phyloP scores from a whole-genome alignment of 2,888 invertebrate species.

The Hanleya hanleyi region DNA sequence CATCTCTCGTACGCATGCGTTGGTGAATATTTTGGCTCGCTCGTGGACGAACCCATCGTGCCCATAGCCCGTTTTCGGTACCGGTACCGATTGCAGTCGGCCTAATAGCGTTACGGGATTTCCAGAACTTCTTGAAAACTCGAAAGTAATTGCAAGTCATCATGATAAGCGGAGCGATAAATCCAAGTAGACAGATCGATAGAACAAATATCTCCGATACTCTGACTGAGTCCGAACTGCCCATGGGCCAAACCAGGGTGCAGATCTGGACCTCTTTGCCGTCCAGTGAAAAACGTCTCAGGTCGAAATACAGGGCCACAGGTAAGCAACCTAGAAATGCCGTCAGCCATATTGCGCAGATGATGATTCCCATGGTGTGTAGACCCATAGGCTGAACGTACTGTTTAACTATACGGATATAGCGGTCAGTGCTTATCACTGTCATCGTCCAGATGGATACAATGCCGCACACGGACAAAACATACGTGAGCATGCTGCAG shows the following conservation, averaged over 20 bases:
- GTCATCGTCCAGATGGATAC: too few species aligned
- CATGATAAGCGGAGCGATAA: conserved; percentile 43
- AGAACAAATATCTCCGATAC: conserved; percentile 39
- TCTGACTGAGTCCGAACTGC: conserved; percentile 23
- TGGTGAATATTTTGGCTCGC: too few species aligned
- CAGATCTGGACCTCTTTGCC: conserved; percentile 42
- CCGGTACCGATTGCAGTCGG: background rate
- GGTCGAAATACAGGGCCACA: conserved; percentile 47
- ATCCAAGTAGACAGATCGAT: conserved; percentile 34
- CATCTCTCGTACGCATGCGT: conserved; percentile 24
- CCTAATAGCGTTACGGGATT: conserved; percentile 32
- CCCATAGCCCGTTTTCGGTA: background rate
- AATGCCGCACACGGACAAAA: too few species aligned
- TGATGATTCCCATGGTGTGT: conserved; percentile 37
- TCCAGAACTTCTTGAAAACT: conserved; percentile 47
- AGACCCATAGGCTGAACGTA: too few species aligned
- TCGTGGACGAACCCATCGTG: background rate
- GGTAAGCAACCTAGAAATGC: conserved; percentile 42
- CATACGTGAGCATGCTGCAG: too few species aligned
- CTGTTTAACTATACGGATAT: too few species aligned
- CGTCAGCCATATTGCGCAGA: conserved; percentile 43
- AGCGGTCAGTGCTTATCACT: too few species aligned
- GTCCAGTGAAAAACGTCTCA: conserved; percentile 38
- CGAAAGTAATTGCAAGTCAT: conserved; percentile 46
- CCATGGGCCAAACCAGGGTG: conserved; percentile 54